phyloP scores from a whole-genome alignment of 2,113 vertebrate genomes.

The Grus americana region DNA sequence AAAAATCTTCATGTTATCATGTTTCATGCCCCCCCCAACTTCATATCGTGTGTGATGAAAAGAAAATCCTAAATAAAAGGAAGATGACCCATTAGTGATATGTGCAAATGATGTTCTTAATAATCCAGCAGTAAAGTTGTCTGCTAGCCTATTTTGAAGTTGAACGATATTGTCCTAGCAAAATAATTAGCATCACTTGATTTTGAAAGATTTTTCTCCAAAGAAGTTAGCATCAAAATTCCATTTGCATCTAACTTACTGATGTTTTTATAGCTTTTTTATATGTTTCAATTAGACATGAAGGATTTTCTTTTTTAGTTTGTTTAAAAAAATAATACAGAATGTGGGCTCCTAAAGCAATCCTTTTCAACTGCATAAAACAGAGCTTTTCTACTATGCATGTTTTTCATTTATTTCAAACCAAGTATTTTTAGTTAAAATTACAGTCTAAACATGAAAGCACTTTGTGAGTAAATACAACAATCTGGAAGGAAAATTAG shows the following conservation, averaged over 20 bases:
- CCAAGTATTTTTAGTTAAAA: slow-evolving; percentile 36
- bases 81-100: neutral
- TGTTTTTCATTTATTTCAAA: neutral
- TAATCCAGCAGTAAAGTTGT: neutral
- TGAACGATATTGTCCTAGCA: neutral
- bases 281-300: neutral
- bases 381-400: neutral
- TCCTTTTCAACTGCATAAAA: neutral
- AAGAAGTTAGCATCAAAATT: neutral
- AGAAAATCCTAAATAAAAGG: neutral
- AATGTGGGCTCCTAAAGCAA: neutral
- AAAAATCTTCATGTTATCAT: neutral
- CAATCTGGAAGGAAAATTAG: neutral
- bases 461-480: neutral
- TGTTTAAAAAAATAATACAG: neutral
- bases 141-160: neutral
- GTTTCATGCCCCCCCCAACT: neutral
- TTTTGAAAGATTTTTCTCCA: neutral
- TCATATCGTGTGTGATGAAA: neutral
- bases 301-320: neutral
- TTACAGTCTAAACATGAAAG: neutral
- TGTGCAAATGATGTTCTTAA: neutral
- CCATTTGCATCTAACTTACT: neutral
- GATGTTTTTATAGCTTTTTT: neutral
- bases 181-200: neutral